Conservation (phyloP, 2,797 vertebrate genomes). For the Dendrocincla fuliginosa region DNA sequence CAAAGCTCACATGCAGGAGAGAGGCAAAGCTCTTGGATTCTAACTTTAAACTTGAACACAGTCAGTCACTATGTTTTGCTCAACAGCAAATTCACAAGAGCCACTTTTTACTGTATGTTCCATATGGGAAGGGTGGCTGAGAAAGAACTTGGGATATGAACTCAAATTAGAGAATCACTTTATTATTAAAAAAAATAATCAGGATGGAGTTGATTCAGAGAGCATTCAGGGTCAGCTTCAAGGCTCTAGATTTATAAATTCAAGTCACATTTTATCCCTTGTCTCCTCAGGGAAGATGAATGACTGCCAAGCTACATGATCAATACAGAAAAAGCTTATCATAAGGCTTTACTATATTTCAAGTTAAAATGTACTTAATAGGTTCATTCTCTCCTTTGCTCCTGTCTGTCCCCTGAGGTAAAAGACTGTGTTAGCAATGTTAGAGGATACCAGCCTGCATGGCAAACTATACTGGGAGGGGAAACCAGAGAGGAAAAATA, state of each 20-base stretch:
- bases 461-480: neutral
- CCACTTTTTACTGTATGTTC: neutral
- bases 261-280: slow-evolving; percentile 8
- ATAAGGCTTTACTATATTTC: slow-evolving; percentile 25
- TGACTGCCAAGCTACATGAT: slow-evolving; percentile 47
- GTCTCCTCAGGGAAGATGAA: slow-evolving; percentile 22
- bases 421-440: neutral
- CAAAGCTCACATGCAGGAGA: neutral
- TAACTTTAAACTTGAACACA: neutral
- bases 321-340: slow-evolving; percentile 54
- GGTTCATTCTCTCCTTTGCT: slow-evolving; percentile 22
- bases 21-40: neutral
- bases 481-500: neutral
- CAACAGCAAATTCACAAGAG: neutral
- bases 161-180: neutral
- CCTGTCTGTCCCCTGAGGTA: slow-evolving; percentile 3
- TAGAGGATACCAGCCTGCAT: neutral
- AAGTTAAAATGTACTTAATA: slow-evolving; percentile 50
- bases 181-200: neutral
- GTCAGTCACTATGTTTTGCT: neutral
- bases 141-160: neutral
- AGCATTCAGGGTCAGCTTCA: neutral
- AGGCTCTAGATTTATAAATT: slow-evolving; percentile 10
- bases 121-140: neutral
- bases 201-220: neutral